These are phyloP conservation scores for Notoglanidium macrostoma DNA, from an alignment of 2,797 vertebrate genomes.

Conservation along the genomic window DNA sequence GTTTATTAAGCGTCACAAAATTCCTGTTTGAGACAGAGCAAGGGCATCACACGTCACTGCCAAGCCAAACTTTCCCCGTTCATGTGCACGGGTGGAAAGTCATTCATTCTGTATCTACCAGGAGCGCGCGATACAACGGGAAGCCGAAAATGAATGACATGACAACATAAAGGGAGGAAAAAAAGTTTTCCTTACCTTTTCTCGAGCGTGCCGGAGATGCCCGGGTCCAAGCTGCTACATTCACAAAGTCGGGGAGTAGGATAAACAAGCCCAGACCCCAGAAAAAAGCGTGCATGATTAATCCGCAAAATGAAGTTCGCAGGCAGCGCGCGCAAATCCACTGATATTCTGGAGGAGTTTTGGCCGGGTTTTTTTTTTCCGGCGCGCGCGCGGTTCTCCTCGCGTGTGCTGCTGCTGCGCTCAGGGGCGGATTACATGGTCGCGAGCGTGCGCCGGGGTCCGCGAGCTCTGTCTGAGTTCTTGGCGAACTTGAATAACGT, in stretches of 20 bases:
- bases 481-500: constrained; percentile 78
- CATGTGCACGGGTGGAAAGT: constrained; percentile 51
- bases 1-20: neutral
- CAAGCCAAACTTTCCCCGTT: neutral
- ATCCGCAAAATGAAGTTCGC: neutral
- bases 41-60: neutral
- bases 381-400: neutral
- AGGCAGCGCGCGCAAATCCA: constrained; percentile 22
- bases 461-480: constrained; percentile 70
- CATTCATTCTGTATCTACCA: constrained; percentile 72
- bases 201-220: constrained; percentile 79
- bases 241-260: constrained; percentile 79
- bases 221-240: constrained; percentile 76
- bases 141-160: constrained; percentile 27
- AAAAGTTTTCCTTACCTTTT: constrained; percentile 81
- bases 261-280: constrained; percentile 83
- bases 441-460: constrained; percentile 72
- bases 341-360: neutral
- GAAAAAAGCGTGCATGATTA: constrained; percentile 88
- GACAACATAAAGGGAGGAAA: constrained; percentile 13
- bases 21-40: no score
- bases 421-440: constrained; percentile 65
- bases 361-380: neutral
- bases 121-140: constrained; percentile 26
- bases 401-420: constrained; percentile 65